Conservation (phyloP, 2,797 vertebrate genomes). For the Scleropages formosus region DNA sequence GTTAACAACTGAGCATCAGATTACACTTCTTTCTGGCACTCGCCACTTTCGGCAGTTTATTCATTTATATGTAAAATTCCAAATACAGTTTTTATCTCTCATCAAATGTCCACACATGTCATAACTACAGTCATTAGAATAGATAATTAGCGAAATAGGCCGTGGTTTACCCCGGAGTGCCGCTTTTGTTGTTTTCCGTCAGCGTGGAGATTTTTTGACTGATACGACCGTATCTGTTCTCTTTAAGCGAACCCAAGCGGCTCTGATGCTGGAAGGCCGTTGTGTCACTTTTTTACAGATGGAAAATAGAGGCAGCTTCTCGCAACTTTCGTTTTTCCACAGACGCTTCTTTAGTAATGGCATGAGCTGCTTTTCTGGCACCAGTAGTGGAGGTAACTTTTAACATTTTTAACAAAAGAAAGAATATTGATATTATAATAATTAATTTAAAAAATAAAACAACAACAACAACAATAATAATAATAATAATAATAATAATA, state of each 20-base stretch:
- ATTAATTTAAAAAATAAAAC: no score
- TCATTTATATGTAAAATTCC: constrained; percentile 32
- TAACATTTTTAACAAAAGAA: no score
- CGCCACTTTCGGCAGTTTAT: constrained; percentile 59
- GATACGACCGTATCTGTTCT: not conserved
- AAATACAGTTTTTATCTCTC: constrained; percentile 49
- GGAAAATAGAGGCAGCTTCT: not conserved
- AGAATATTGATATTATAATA: no score
- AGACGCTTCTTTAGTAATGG: not conserved
- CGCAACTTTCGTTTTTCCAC: not conserved
- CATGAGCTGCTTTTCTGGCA: not conserved
- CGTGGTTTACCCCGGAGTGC: constrained; percentile 55
- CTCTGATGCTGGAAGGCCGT: no score
- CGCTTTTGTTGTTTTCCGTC: constrained; percentile 52
- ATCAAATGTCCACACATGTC: constrained; percentile 59
- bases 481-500: no score
- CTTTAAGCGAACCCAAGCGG: not conserved
- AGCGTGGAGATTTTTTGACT: constrained; percentile 22
- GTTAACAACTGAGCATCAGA: constrained; percentile 56
- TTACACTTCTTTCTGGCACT: constrained; percentile 65
- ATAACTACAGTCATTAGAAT: constrained; percentile 61
- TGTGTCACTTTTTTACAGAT: no score
- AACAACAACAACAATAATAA: no score
- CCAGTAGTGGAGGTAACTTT: no score
- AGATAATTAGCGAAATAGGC: constrained; percentile 49